phyloP scores from a whole-genome alignment of 2,797 vertebrate genomes.

The Sebastes alutus region DNA sequence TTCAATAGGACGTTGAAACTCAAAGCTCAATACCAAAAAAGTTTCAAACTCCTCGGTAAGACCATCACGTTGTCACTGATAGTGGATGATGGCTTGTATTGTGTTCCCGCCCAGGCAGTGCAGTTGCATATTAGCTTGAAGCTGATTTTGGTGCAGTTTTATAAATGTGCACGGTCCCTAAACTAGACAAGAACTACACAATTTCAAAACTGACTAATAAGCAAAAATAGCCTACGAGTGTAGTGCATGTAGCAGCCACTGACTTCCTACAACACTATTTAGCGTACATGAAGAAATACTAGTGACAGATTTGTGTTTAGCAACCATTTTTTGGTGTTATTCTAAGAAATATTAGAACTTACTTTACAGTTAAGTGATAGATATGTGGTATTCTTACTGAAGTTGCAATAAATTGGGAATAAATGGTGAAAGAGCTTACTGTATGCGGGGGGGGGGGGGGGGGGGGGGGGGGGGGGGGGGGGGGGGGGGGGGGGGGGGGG shows the following conservation, averaged over 20 bases:
- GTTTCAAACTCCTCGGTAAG: too few species aligned
- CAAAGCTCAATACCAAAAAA: too few species aligned
- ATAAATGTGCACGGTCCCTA: neutral
- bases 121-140: too few species aligned
- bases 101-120: too few species aligned
- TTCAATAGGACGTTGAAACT: too few species aligned
- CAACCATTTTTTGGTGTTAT: neutral
- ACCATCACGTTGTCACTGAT: too few species aligned
- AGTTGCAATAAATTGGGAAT: neutral
- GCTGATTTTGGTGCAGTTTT: neutral
- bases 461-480: too few species aligned
- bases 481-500: too few species aligned
- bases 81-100: too few species aligned
- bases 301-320: neutral
- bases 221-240: neutral
- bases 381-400: neutral
- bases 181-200: neutral
- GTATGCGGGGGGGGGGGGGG: too few species aligned
- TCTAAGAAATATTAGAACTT: neutral
- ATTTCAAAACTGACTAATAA: neutral
- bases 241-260: neutral
- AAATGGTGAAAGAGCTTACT: conserved; percentile 19
- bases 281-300: neutral
- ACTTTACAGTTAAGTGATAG: neutral
- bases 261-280: neutral